A percentile compares a stretch with the other conserved stretches of the same genome.
These are phyloP conservation scores for Ichneumon xanthorius DNA, from an alignment of 2,888 invertebrate genomes.

Conservation along the genomic window DNA sequence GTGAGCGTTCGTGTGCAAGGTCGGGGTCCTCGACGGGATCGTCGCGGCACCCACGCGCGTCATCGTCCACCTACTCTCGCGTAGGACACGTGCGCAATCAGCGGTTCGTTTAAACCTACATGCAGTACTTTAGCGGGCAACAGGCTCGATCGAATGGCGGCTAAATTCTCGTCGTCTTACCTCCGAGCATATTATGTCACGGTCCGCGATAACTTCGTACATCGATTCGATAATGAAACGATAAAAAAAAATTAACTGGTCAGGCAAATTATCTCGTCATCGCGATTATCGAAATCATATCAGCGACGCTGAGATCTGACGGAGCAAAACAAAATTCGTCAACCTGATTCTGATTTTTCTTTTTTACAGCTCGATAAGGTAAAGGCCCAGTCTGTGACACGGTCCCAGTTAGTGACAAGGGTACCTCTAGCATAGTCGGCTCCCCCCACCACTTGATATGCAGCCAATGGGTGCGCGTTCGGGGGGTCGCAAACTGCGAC, in stretches of 20 bases:
- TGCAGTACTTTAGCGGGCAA: constrained; percentile 4
- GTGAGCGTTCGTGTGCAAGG: constrained; percentile 50
- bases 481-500: no score
- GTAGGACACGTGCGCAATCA: constrained; percentile 24
- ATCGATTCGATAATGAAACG: constrained; percentile 2
- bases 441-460: no score
- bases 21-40: constrained; percentile 42
- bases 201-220: not conserved
- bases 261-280: not conserved
- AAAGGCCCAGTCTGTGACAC: no score
- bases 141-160: constrained; percentile 3
- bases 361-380: not conserved
- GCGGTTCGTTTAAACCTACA: constrained; percentile 14
- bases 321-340: not conserved
- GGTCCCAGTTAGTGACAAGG: no score
- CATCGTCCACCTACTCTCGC: constrained; percentile 54
- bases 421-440: no score
- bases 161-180: constrained; percentile 17
- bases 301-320: not conserved
- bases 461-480: no score
- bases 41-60: constrained; percentile 53
- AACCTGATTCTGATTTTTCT: not conserved
- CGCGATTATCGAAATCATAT: not conserved
- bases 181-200: constrained; percentile 27
- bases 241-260: not conserved